A percentile compares a stretch with the other conserved stretches of the same genome.
phyloP scores from a whole-genome alignment of 2,888 invertebrate genomes.

The Incurvaria masculella region DNA sequence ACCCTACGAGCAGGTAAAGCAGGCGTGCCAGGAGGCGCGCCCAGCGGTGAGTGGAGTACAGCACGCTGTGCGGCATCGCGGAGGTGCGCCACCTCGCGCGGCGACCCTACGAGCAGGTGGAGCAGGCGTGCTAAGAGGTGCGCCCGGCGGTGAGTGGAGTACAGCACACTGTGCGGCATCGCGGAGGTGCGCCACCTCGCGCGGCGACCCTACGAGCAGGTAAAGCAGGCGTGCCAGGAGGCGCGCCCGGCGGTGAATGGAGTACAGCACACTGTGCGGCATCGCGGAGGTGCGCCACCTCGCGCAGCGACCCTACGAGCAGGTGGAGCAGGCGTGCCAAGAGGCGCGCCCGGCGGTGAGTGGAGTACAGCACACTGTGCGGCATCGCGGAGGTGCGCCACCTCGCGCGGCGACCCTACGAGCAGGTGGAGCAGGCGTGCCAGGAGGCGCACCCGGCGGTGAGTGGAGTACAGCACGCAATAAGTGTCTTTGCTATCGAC shows the following conservation, averaged over 20 bases:
- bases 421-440: constrained; percentile 63
- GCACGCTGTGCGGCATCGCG: constrained; percentile 73
- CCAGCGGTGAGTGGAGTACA: constrained; percentile 63
- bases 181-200: constrained; percentile 66
- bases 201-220: constrained; percentile 56
- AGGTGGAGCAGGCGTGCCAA: constrained; percentile 63
- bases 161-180: constrained; percentile 72
- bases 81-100: constrained; percentile 64
- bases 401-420: constrained; percentile 55
- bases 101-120: constrained; percentile 59
- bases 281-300: constrained; percentile 70
- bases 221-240: constrained; percentile 64
- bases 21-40: constrained; percentile 64
- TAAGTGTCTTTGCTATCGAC: too few relatives aligned
- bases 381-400: constrained; percentile 73
- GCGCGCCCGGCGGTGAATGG: constrained; percentile 58
- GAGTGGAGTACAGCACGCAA: too few relatives aligned
- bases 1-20: constrained; percentile 60
- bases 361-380: constrained; percentile 67
- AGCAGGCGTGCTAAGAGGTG: constrained; percentile 65
- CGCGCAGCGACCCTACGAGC: constrained; percentile 57
- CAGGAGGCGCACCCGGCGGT: constrained; percentile 60
- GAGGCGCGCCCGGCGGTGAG: constrained; percentile 58
- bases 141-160: constrained; percentile 56
- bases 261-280: constrained; percentile 69